phyloP scores from a whole-genome alignment of 2,888 invertebrate species.

The Adelognathus sp. region DNA sequence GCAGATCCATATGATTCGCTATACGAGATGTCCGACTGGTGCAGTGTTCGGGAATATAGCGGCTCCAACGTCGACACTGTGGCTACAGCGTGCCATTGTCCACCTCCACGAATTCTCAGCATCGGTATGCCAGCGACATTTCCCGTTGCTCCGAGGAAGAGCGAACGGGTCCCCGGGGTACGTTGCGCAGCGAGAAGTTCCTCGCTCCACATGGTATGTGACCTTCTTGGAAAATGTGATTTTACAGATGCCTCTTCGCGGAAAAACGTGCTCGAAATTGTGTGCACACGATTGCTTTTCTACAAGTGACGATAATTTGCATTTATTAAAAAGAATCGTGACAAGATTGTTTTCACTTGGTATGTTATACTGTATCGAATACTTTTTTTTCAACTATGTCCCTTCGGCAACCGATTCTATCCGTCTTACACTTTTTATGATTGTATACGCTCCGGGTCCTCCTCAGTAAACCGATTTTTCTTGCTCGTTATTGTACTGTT shows the following conservation, averaged over 20 bases:
- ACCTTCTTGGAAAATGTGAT: constrained; percentile 1
- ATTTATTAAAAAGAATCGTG: background rate
- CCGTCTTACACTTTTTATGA: too few relatives aligned
- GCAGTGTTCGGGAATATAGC: background rate
- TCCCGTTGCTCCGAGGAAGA: background rate
- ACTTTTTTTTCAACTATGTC: too few relatives aligned
- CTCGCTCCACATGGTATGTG: background rate
- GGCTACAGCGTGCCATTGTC: background rate
- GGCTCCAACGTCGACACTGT: background rate
- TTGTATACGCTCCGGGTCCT: too few relatives aligned
- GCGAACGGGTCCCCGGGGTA: background rate
- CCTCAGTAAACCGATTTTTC: too few relatives aligned
- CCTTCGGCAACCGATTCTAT: too few relatives aligned
- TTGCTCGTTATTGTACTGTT: too few relatives aligned
- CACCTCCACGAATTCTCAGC: constrained; percentile 8
- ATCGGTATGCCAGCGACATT: constrained; percentile 21
- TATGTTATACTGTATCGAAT: too few relatives aligned
- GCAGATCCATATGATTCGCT: background rate
- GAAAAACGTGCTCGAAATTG: background rate
- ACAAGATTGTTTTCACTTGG: too few relatives aligned
- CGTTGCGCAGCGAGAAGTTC: background rate
- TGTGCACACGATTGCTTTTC: too few relatives aligned
- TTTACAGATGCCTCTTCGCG: background rate
- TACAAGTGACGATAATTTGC: background rate
- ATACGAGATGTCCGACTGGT: background rate